These are phyloP conservation scores for Zoanthus solanderi DNA, from an alignment of 92 coral and sea anemone genomes.

Conservation along the genomic window DNA sequence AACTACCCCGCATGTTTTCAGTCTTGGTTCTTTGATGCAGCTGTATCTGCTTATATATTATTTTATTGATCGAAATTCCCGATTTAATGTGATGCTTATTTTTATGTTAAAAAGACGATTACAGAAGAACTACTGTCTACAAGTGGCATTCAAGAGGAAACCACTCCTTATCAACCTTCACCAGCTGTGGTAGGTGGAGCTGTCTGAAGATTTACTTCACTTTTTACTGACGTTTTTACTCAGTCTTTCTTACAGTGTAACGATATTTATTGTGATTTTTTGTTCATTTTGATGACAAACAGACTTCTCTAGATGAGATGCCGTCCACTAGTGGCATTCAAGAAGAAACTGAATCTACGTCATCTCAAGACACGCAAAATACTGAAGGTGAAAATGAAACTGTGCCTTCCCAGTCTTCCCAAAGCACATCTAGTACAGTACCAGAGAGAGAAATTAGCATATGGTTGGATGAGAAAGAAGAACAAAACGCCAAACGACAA, in stretches of 20 bases:
- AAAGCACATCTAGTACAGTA: slow-evolving; percentile 11
- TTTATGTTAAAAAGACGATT: not conserved
- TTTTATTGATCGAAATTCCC: no score
- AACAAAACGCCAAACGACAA: slow-evolving; percentile 35
- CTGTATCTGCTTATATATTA: no score
- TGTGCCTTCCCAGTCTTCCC: slow-evolving; percentile 11
- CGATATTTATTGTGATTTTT: not conserved
- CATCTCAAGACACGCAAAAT: not conserved
- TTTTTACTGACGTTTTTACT: not conserved
- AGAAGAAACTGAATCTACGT: not conserved
- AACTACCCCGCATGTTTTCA: no score
- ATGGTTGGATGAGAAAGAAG: slow-evolving; percentile 48
- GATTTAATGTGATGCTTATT: not conserved
- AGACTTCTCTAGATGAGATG: not conserved
- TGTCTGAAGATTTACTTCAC: not conserved
- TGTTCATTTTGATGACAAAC: not conserved
- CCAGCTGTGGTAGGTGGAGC: not conserved
- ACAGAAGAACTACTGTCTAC: not conserved
- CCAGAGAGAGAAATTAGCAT: slow-evolving; percentile 26
- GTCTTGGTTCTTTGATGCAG: no score
- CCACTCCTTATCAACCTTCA: not conserved
- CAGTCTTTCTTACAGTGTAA: not conserved
- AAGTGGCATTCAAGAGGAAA: not conserved
- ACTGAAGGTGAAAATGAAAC: not conserved
- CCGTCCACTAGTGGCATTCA: slow-evolving; percentile 2